A percentile compares a stretch with the other conserved stretches of the same genome.
These are phyloP conservation scores for Agrochola litura DNA, from an alignment of 2,888 invertebrate genomes.

Conservation along the genomic window DNA sequence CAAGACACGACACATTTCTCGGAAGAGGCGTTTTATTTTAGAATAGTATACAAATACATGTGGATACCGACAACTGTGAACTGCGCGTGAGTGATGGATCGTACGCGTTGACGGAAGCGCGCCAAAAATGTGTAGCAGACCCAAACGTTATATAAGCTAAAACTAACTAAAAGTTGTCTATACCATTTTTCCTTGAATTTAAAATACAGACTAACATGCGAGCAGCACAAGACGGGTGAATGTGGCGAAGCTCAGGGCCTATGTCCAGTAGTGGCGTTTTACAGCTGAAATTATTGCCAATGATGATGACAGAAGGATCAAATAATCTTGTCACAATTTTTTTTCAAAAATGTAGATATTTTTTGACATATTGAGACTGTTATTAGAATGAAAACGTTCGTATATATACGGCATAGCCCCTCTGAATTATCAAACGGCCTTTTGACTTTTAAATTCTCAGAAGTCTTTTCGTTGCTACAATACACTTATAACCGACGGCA, in stretches of 20 bases:
- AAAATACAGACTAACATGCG: neutral
- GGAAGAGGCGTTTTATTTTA: slow-evolving; percentile 55
- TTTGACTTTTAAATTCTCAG: neutral
- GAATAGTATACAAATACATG: slow-evolving; percentile 49
- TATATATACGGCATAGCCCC: neutral
- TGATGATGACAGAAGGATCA: neutral
- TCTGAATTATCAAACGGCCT: neutral
- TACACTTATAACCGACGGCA: neutral
- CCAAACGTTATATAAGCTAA: slow-evolving; percentile 6
- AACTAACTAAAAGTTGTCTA: neutral
- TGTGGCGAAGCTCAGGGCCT: no score
- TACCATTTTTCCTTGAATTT: neutral
- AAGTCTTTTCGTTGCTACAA: neutral
- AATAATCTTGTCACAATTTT: neutral
- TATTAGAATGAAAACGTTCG: neutral
- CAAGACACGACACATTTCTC: slow-evolving; percentile 40
- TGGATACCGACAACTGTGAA: slow-evolving; percentile 34
- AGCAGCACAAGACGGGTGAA: neutral
- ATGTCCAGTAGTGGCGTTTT: neutral
- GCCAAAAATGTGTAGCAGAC: slow-evolving; percentile 34
- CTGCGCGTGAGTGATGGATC: slow-evolving; percentile 48
- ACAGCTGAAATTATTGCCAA: no score
- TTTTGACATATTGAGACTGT: neutral
- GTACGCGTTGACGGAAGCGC: slow-evolving; percentile 41
- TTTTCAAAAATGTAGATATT: neutral